phyloP scores from a whole-genome alignment of 2,797 vertebrate genomes.

The Apodemus agrarius region DNA sequence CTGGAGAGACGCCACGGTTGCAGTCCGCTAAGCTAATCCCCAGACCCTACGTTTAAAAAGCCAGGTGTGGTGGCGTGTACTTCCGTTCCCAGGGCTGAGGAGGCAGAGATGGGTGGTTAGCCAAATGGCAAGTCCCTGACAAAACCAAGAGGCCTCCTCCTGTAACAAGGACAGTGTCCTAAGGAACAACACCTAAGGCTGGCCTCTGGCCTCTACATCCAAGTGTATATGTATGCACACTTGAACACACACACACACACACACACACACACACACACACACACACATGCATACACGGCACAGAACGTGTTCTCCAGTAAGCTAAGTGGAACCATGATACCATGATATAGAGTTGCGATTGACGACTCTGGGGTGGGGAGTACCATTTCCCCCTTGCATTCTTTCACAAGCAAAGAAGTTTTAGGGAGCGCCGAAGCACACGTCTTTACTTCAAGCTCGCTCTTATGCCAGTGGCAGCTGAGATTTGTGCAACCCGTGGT shows the following conservation, averaged over 20 bases:
- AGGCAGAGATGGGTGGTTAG: not conserved
- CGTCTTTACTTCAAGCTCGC: conserved; percentile 74
- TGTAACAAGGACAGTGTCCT: not conserved
- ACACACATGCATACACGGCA: not conserved
- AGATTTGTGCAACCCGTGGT: not conserved
- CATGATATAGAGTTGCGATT: not conserved
- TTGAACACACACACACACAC: not conserved
- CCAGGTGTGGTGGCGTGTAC: not conserved
- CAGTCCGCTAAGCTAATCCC: not conserved
- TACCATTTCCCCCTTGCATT: conserved; percentile 61
- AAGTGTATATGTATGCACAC: not conserved
- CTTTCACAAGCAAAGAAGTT: conserved; percentile 76
- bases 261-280: not conserved
- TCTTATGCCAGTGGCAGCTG: not conserved
- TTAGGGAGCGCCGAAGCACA: conserved; percentile 73
- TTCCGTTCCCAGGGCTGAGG: not conserved
- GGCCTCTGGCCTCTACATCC: not conserved
- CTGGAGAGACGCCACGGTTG: not conserved
- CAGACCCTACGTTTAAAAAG: not conserved
- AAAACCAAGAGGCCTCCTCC: not conserved
- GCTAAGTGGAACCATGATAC: conserved; percentile 66
- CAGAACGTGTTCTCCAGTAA: conserved; percentile 42
- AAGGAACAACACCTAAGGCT: not conserved
- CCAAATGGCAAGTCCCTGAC: not conserved
- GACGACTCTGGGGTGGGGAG: not conserved